phyloP scores from a whole-genome alignment of 2,113 vertebrate species.

The Prochilodus magdalenae region DNA sequence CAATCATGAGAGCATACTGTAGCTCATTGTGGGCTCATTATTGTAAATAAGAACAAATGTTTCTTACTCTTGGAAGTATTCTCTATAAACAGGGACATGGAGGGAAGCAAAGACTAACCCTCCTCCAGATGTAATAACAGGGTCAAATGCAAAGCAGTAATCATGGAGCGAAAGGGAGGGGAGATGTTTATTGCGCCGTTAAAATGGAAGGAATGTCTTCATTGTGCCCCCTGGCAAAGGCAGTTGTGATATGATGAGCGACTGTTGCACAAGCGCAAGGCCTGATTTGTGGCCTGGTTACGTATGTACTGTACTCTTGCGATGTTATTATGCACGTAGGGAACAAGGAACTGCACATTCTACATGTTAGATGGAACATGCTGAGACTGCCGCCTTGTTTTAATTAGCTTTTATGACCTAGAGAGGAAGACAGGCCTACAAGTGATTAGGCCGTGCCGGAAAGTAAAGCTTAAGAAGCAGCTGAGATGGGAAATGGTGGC shows the following conservation, averaged over 20 bases:
- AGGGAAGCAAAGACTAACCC: constrained; percentile 31
- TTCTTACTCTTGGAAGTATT: constrained; percentile 15
- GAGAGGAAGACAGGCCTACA: neutral
- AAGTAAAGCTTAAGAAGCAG: neutral
- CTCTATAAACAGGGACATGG: constrained; percentile 15
- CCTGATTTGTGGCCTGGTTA: constrained; percentile 25
- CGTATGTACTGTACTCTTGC: neutral
- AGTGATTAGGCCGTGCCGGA: neutral
- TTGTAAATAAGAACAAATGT: constrained; percentile 36
- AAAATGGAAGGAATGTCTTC: constrained; percentile 49
- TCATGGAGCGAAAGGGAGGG: constrained; percentile 23
- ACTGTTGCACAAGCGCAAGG: constrained; percentile 24
- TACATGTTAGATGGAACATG: neutral
- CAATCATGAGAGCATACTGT: neutral
- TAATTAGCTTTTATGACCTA: constrained; percentile 1
- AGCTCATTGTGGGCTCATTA: constrained; percentile 8
- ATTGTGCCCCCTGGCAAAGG: constrained; percentile 4
- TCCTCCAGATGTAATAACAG: constrained; percentile 46
- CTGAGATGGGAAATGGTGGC: too few species aligned
- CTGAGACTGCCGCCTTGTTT: neutral
- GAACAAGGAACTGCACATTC: neutral
- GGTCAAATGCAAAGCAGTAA: constrained; percentile 36
- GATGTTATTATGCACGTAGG: neutral
- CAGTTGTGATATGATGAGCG: constrained; percentile 23
- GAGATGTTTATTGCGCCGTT: constrained; percentile 36